Evolutionary conservation across 2,113 vertebrate species (phyloP).

Genomic region (Rhinichthys klamathensis): DNA sequence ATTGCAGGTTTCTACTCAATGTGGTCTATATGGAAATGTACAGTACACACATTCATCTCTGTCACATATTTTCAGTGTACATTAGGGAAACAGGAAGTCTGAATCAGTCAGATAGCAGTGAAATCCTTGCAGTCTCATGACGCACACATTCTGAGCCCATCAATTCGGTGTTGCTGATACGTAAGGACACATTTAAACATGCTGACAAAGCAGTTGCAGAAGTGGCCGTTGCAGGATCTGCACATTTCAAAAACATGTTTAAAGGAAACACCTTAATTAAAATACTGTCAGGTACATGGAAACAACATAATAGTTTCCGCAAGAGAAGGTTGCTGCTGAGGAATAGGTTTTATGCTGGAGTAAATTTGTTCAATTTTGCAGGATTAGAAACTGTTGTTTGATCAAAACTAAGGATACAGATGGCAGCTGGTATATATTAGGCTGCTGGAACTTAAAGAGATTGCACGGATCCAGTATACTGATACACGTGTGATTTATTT

Average conservation of each 20-base stretch:
- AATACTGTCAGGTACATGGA: constrained; percentile 6
- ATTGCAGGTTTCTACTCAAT: neutral
- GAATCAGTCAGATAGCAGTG: neutral
- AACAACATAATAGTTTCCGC: neutral
- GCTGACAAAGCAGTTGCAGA: neutral
- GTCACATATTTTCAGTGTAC: constrained; percentile 11
- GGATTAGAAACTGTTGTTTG: too few species aligned
- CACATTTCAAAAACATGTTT: constrained; percentile 26
- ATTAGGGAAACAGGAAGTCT: neutral
- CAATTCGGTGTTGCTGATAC: neutral
- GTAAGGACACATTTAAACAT: neutral
- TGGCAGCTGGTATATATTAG: too few species aligned
- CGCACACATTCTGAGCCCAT: neutral
- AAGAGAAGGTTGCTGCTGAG: neutral
- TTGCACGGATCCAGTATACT: too few species aligned
- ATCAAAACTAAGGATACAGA: too few species aligned
- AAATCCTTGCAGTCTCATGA: too few species aligned
- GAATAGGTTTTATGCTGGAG: neutral
- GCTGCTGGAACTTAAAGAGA: too few species aligned
- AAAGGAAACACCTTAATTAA: neutral
- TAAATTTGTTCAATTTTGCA: neutral
- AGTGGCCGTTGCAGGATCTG: neutral
- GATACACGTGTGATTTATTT: too few species aligned
- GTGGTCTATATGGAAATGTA: constrained; percentile 31
- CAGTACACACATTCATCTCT: constrained; percentile 32